Base-by-base conservation (phyloP, 2,888 invertebrate species). In the Tipula vernalis region DNA sequence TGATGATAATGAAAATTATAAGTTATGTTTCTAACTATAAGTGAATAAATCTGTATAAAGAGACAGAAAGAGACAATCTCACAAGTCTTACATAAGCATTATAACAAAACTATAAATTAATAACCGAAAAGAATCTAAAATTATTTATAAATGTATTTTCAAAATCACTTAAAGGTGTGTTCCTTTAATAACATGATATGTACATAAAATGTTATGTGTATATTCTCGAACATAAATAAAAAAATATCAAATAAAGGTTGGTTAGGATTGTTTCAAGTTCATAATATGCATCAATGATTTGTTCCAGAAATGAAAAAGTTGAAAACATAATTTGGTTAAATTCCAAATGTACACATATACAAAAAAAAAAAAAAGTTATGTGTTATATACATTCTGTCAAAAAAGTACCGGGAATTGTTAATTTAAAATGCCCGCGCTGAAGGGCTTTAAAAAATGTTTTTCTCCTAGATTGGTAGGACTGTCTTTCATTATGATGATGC, bases 231-330 rank as follows among this genome's bases (percentile, higher is more conserved):
- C 10, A 71, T 28, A 18, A 71, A 71, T 15, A 51, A 51, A 71
- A 28, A 28, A 71, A 71, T 71, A 28, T 71, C 71, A 71, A 71
- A 71, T 28, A 28, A 71, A 71, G 71, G 71, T 71, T 71, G 71
- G 71, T 28, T 71, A 71, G 71, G 71, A 71, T 71, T 28, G 71
- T 71, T 71, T 71, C 71, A 71, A 71, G 71, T 71, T 71, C 71
- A 71, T 71, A 71, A 71, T 71, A 71, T 71, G 71, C 71, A 71
- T 71, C 71, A 71, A 71, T 71, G 71, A 71, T 71, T 71, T 71
- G 71, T 71, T 71, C 71, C 71, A 71, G 28, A 71, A 71, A 71
- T 71, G 71, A 71, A 71, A 71, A 71, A 71, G 71, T 71, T 71
- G 71, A 71, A 71, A 71, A 71, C 71, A 71, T 71, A 71, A 71